Evolutionary conservation across 92 coral and sea anemone species (phyloP), one percentile per base, ranked within the genome.

Genomic region (Montipora capitata): DNA sequence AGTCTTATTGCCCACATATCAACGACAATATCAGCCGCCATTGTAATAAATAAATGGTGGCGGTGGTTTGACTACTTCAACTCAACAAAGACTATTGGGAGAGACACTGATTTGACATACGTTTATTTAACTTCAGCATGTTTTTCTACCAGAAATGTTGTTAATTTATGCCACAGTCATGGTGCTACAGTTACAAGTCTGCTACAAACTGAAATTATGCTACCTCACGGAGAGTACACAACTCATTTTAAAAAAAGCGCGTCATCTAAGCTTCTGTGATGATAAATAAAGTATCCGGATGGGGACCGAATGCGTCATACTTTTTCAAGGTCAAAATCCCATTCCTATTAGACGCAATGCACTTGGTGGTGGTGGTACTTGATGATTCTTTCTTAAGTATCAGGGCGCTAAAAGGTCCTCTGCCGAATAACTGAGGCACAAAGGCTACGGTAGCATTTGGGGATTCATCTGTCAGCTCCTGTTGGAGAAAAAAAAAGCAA

Each of bases 141-240:
- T 27, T 27, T 27, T 27, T 1, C 35, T 27, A 27, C 35, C 35
- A 27, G 35, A 27, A 27, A 27, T 27, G 27, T 0, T 27, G 1
- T 27, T 27, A 27, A 27, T 27, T 27, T 27, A 27, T 27, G 0
- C 35, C 35, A 27, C 35, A 27, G 35, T 0, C 35, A 0, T 27
- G 35, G 35, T 27, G 35, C 35, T 27, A 27, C 35, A 27, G 35
- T 27, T 27, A 0, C 1, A 27, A 27, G 35, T 27, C 35, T 27
- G 35, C 35, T 27, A 27, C 18, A 78, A 63, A 78, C 57, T 52
- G 9, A 17, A 78, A 52, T 59, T 40, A 62, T 59, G 5, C 10
- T 42, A 13, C 82, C 82, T 78, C 82, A 78, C 10, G 70, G 82
- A 77, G 81, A 68, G n/a, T 44, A 77, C 54, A 0, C 13, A 58